Evolutionary conservation across 2,113 vertebrate genomes (phyloP).

Genomic region (Tachycineta bicolor): DNA sequence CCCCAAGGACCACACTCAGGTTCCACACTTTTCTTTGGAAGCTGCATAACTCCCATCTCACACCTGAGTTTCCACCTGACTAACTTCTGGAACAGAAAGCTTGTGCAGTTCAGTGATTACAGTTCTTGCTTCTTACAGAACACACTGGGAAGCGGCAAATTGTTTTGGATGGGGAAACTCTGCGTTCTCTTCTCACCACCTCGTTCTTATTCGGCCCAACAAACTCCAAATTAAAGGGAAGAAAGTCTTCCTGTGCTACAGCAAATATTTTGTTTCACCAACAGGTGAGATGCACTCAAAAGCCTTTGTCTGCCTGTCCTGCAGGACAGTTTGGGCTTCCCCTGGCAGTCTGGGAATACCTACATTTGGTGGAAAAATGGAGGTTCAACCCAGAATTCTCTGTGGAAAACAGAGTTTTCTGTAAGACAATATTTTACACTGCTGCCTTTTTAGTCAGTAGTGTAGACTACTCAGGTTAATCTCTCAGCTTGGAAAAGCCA

Average conservation of each 20-base stretch:
- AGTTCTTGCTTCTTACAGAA: background rate
- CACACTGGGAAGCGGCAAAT: background rate
- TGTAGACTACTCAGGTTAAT: background rate
- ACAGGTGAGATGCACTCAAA: background rate
- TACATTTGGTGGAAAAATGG: background rate
- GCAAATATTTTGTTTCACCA: background rate
- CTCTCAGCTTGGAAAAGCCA: background rate
- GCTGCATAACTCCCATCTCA: background rate
- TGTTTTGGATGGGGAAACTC: background rate
- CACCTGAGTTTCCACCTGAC: background rate
- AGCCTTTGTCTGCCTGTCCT: background rate
- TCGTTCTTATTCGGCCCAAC: background rate
- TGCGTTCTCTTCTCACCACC: background rate
- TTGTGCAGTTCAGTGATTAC: rapidly evolving
- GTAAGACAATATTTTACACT: background rate
- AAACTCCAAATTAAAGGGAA: background rate
- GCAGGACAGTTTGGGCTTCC: background rate
- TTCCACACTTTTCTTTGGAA: background rate
- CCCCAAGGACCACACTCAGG: rapidly evolving
- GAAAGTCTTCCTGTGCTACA: background rate
- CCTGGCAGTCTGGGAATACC: background rate
- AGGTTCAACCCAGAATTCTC: background rate
- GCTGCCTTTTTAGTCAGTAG: background rate
- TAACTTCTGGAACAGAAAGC: background rate
- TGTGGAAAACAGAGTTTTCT: background rate